Evolutionary conservation across 2,888 invertebrate species (phyloP).

Genomic region (Agrenia bidenticulata): DNA sequence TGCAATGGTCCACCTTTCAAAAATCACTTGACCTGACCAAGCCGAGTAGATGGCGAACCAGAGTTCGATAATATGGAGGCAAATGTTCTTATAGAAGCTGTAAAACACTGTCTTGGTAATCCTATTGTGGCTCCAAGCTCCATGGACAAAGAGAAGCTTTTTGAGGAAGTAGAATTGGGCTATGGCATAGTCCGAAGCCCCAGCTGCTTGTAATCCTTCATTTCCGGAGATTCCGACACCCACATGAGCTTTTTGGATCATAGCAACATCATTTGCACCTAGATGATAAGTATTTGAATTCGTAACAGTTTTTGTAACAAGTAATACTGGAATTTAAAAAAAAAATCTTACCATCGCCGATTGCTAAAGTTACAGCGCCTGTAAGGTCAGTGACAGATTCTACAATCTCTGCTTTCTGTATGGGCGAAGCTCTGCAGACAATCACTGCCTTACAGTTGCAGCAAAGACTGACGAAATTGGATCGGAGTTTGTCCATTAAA

Average conservation of each 20-base stretch:
- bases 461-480: conserved; percentile 92
- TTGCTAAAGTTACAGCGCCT: conserved; percentile 82
- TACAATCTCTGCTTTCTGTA: conserved; percentile 92
- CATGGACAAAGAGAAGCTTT: neutral
- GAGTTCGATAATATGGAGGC: too few relatives aligned
- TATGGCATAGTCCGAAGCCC: conserved; percentile 97
- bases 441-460: conserved; percentile 91
- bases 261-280: conserved; percentile 89
- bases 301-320: neutral
- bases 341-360: conserved; percentile 73
- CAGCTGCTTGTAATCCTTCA: conserved; percentile 96
- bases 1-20: too few relatives aligned
- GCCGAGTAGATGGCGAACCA: too few relatives aligned
- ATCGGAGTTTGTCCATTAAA: conserved; percentile 81
- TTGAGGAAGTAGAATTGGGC: conserved; percentile 65
- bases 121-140: neutral
- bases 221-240: conserved; percentile 96
- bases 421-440: conserved; percentile 94
- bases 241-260: conserved; percentile 96
- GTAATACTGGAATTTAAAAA: too few relatives aligned
- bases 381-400: conserved; percentile 77
- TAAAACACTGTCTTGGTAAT: too few relatives aligned
- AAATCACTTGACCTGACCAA: too few relatives aligned
- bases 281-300: neutral
- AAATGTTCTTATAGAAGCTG: too few relatives aligned